phyloP scores from a whole-genome alignment of 2,888 invertebrate genomes.

The Pristionchus exspectatus region DNA sequence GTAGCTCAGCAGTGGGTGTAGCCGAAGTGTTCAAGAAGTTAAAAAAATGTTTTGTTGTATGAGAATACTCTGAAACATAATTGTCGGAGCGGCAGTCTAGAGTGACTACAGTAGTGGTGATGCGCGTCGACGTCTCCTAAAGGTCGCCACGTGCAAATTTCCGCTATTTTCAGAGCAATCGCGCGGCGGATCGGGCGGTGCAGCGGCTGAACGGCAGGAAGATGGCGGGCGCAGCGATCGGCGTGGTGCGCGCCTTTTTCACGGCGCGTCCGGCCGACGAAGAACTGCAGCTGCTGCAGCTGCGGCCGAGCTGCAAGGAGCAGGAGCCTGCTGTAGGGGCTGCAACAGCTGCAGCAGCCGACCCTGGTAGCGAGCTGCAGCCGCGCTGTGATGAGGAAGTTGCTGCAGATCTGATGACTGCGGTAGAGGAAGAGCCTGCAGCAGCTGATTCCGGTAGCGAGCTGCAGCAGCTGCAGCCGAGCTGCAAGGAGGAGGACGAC shows the following conservation, averaged over 20 bases:
- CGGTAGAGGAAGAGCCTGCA: no score
- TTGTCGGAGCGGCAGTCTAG: no score
- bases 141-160: not conserved
- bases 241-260: not conserved
- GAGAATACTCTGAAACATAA: no score
- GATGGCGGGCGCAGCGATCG: not conserved
- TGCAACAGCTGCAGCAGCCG: no score
- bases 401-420: no score
- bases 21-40: no score
- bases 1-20: no score
- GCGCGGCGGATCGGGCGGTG: constrained; percentile 17
- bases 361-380: no score
- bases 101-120: no score
- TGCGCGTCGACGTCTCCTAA: not conserved
- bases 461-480: not conserved
- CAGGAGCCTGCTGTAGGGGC: no score
- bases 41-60: no score
- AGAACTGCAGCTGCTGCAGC: not conserved
- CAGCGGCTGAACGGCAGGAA: not conserved
- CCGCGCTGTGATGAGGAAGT: no score
- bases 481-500: not conserved
- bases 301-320: not conserved
- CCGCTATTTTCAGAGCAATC: constrained; percentile 7
- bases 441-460: not conserved
- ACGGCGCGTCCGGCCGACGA: not conserved